Evolutionary conservation across 2,797 vertebrate genomes (phyloP), one percentile per base, ranked within the genome.

Genomic region (Somateria mollissima): DNA sequence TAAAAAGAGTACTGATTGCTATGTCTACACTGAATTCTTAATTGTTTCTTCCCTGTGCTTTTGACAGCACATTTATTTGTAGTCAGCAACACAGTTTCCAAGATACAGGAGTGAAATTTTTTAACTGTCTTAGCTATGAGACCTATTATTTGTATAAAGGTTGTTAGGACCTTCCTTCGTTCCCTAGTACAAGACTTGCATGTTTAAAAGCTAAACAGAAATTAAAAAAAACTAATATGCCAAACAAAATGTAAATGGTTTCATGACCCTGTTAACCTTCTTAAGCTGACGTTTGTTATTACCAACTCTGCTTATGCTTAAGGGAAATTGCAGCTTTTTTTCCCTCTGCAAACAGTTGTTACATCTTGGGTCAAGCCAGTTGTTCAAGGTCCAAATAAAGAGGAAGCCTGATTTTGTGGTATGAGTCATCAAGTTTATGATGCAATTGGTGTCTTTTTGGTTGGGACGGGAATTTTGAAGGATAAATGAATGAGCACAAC

Each of bases 331-430:
- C 36, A 85, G 36, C 13, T 84, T 84, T 87, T 4, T 53, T 37
- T 12, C 54, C 21, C 32, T 70, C 57, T 71, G 81, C 85, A 93
- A 94, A 86, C 34, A 87, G 73, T 96, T 96, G 91, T 84, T 92
- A 27, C 61, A 21, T 92, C 73, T 95, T 90, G 64, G 72, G 83
- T 94, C 78, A 87, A 74, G 45, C 17, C 85, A 84, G 85, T 92
- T 92, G 72, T 86, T 95, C 85, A 85, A 54, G 58, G 64, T 64
- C 92, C 64, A 77, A 53, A 89, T 73, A 94, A 96, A 94, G 87
- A 94, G 93, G 92, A 97, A 96, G 53, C 14, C 54, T 95, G 81
- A 75, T 94, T 95, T 94, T 88, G 64, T 61, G 71, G 41, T 43
- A 7, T 57, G 81, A 95, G 47, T 92, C 92, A 87, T 11, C 72